Evolutionary conservation across 1,140 invertebrate species (phyloP).

Genomic region (Eriosoma lanigerum): DNA sequence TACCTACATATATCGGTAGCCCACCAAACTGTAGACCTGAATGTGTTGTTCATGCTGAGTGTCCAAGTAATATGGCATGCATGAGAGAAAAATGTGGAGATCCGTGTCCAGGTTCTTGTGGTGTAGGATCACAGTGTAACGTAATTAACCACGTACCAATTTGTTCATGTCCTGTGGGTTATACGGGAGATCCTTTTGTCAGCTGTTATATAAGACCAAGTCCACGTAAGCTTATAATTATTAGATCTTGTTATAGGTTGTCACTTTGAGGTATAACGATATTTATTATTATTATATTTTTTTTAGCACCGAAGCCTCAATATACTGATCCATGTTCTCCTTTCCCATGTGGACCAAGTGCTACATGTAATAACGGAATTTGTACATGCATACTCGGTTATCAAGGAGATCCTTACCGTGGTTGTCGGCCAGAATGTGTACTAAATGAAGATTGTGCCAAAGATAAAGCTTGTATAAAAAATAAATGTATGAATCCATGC

Average conservation of each 20-base stretch:
- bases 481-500: slow-evolving; percentile 80
- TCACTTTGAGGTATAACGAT: too few species aligned
- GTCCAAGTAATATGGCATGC: slow-evolving; percentile 59
- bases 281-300: slow-evolving; percentile 22
- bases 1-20: slow-evolving; percentile 63
- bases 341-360: slow-evolving; percentile 77
- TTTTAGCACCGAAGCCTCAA: slow-evolving; percentile 52
- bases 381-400: slow-evolving; percentile 75
- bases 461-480: slow-evolving; percentile 73
- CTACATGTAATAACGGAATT: slow-evolving; percentile 73
- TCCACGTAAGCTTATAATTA: slow-evolving; percentile 54
- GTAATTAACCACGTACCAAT: slow-evolving; percentile 59
- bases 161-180: slow-evolving; percentile 59
- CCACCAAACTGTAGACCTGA: slow-evolving; percentile 68
- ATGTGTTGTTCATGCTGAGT: slow-evolving; percentile 64
- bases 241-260: neutral
- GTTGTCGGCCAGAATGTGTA: slow-evolving; percentile 77
- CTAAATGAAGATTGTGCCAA: slow-evolving; percentile 72
- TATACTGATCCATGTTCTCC: slow-evolving; percentile 68
- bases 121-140: slow-evolving; percentile 60
- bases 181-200: slow-evolving; percentile 60
- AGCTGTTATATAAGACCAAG: slow-evolving; percentile 55
- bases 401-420: slow-evolving; percentile 71
- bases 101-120: slow-evolving; percentile 61
- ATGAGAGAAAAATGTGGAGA: slow-evolving; percentile 60